phyloP scores from a whole-genome alignment of 2,888 invertebrate species.

The Ennomos fuscantarius region DNA sequence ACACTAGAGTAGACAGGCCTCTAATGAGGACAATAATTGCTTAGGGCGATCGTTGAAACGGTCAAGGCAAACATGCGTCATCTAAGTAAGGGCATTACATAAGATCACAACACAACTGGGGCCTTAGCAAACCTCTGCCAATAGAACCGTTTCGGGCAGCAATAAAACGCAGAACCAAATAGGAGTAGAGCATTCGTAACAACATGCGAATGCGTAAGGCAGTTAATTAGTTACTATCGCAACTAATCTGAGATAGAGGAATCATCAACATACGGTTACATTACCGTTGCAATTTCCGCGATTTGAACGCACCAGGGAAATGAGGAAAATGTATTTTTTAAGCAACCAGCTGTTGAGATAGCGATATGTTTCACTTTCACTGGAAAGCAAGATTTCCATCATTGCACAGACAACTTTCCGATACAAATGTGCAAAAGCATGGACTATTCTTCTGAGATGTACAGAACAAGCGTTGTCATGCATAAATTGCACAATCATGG shows the following conservation, averaged over 20 bases:
- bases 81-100: conserved; percentile 35
- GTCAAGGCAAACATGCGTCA: conserved; percentile 28
- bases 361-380: conserved; percentile 47
- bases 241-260: conserved; percentile 42
- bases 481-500: conserved; percentile 60
- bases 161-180: conserved; percentile 48
- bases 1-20: conserved; percentile 22
- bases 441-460: conserved; percentile 57
- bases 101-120: conserved; percentile 29
- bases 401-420: conserved; percentile 76
- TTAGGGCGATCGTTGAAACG: conserved; percentile 26
- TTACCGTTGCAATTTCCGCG: conserved; percentile 64
- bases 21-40: conserved; percentile 29
- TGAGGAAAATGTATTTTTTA: conserved; percentile 58
- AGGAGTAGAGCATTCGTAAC: conserved; percentile 39
- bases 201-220: conserved; percentile 33
- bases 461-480: conserved; percentile 65
- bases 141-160: conserved; percentile 52
- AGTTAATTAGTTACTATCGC: conserved; percentile 43
- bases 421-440: conserved; percentile 64
- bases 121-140: conserved; percentile 42
- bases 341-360: conserved; percentile 43
- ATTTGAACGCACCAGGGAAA: conserved; percentile 56
- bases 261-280: conserved; percentile 40
- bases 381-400: conserved; percentile 66